Evolutionary conservation across 2,888 invertebrate genomes (phyloP).

Genomic region (Portevinia maculata): DNA sequence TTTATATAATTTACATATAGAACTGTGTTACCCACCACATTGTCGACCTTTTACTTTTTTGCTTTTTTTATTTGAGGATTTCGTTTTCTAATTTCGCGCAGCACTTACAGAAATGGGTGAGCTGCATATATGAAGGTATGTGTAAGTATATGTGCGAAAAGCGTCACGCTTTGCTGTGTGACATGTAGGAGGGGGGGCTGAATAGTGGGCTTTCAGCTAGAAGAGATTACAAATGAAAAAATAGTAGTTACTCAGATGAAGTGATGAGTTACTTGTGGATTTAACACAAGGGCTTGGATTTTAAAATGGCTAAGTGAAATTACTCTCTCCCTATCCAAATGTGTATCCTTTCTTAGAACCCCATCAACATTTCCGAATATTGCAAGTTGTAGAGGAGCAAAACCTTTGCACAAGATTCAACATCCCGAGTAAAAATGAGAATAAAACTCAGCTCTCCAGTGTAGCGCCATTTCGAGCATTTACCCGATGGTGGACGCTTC

Average conservation of each 20-base stretch:
- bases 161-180: background rate
- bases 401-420: background rate
- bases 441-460: conserved; percentile 2
- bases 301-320: no score
- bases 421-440: background rate
- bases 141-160: background rate
- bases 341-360: background rate
- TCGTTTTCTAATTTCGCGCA: conserved; percentile 54
- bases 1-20: conserved; percentile 61
- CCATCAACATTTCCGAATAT: no score
- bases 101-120: conserved; percentile 42
- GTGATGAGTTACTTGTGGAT: background rate
- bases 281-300: background rate
- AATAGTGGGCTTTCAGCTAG: conserved; percentile 8
- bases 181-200: background rate
- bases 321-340: background rate
- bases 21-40: conserved; percentile 51
- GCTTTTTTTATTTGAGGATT: conserved; percentile 29
- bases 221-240: background rate
- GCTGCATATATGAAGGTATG: background rate
- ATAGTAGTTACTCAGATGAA: background rate
- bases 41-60: conserved; percentile 44
- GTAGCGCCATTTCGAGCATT: background rate
- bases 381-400: no score
- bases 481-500: conserved; percentile 6